Evolutionary conservation across 1,140 invertebrate species (phyloP), one percentile per base, ranked within the genome.

Genomic region (Semibalanus balanoides): DNA sequence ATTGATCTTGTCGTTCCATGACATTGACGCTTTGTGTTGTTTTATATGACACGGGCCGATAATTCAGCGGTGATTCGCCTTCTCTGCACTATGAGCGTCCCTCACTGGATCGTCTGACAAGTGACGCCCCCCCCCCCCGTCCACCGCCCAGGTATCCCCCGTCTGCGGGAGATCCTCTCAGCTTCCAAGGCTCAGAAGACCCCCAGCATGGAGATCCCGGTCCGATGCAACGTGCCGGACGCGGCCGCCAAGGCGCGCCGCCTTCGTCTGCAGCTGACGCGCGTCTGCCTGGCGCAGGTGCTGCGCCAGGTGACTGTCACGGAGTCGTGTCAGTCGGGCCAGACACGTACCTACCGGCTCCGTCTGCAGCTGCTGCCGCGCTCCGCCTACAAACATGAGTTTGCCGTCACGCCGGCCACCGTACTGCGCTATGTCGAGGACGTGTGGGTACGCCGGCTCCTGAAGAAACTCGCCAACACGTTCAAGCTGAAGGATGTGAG

Each of bases 151-250:
- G 78, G 78, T 77, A 98, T 99, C 79, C 97, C 97, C 0, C 88
- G 97, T 80, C 85, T 99, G 0, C 86, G 96, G 81, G 98, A 99
- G 88, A 97, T 99, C 78, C 85, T 99, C 0, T 92, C 93, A 79
- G 96, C 95, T 0, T 93, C 93, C 0, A 90, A 89, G 25, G 91
- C 91, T 73, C 93, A 98, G 27, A 95, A 96, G 84, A 99, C 97
- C 27, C 97, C 98, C 0, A 92, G 90, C 70, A 95, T 98, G 94
- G 94, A 97, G 81, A 91, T 97, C 79, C 95, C 95, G 0, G 92
- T 98, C 72, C 75, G 75, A 30, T 30, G 74, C 19, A 72, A 79
- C 40, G 79, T 83, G 17, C 76, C 76, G 0, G 78, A 89, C 9
- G 71, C 90, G 25, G 84, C 87, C 35, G 87, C 87, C 72, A 85